Conservation (phyloP, 2,797 vertebrate species). For the Sternotherus odoratus region DNA sequence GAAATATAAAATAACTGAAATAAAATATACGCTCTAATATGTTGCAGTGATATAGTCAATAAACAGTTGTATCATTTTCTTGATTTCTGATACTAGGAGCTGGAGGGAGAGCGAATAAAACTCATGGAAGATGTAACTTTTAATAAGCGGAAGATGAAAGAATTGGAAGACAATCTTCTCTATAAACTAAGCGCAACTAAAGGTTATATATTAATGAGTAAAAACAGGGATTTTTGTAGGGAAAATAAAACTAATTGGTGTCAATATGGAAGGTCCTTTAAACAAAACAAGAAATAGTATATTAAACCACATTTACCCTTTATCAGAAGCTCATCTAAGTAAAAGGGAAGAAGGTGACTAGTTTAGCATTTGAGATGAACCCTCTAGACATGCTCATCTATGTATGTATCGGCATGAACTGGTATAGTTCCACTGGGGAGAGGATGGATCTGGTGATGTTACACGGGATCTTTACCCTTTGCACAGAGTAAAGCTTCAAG, state of each 20-base stretch:
- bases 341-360: not conserved
- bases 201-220: constrained; percentile 73
- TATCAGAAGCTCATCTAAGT: not conserved
- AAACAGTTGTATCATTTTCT: not conserved
- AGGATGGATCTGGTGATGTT: not conserved
- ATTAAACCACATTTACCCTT: not conserved
- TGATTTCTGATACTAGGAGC: constrained; percentile 75
- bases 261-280: not conserved
- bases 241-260: not conserved
- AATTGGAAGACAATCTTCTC: constrained; percentile 84
- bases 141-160: constrained; percentile 85
- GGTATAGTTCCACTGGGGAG: not conserved
- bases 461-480: not conserved
- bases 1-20: not conserved
- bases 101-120: constrained; percentile 82
- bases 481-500: not conserved
- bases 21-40: not conserved
- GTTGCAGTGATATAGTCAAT: not conserved
- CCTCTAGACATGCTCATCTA: not conserved
- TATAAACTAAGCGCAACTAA: constrained; percentile 82
- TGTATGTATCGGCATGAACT: not conserved
- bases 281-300: not conserved
- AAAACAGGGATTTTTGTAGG: not conserved
- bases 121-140: constrained; percentile 83
- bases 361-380: not conserved